Evolutionary conservation across 2,113 vertebrate species (phyloP), one percentile per base, ranked within the genome.

Genomic region (Carassius carassius): DNA sequence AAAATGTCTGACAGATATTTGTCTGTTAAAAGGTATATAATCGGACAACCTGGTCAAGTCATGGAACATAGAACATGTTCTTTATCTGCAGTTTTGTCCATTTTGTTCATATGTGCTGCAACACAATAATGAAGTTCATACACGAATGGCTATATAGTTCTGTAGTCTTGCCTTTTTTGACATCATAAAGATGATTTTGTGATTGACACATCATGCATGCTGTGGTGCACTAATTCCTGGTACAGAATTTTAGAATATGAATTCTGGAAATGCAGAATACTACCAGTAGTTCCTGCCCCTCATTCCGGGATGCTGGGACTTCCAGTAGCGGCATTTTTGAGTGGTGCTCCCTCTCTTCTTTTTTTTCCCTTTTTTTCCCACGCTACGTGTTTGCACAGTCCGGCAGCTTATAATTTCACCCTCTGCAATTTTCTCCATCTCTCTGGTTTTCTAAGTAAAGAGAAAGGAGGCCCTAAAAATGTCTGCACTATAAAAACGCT

Each of bases 381-480:
- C 88, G 74, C 47, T 63, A 76, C 84, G 87, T 93, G 81, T 92
- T 93, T 92, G 90, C 85, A 72, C 93, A 89, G 60, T 88, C 82
- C 79, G 63, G 89, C 87, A 85, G 89, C 90, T 94, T 93, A 89
- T 89, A 89, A 91, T 90, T 92, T 91, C 87, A 70, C 89, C 92
- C 92, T 92, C 78, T 85, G 79, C 88, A 88, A 88, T 89, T 93
- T 90, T 87, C 86, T 86, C 76, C 80, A 88, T 90, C 86, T 82
- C 83, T 85, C 90, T 90, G 82, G 81, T 87, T 92, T 93, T 91
- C 87, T 91, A 92, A 94, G 91, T 91, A 90, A 92, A 91, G 88
- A 81, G 83, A 81, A 73, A 84, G 41, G 78, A 75, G 85, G 78
- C 85, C 75, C 85, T 87, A 88, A 89, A 89, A 88, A 88, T 80